Base-by-base conservation (phyloP, 2,888 invertebrate species). In the Habrosyne pyritoides region DNA sequence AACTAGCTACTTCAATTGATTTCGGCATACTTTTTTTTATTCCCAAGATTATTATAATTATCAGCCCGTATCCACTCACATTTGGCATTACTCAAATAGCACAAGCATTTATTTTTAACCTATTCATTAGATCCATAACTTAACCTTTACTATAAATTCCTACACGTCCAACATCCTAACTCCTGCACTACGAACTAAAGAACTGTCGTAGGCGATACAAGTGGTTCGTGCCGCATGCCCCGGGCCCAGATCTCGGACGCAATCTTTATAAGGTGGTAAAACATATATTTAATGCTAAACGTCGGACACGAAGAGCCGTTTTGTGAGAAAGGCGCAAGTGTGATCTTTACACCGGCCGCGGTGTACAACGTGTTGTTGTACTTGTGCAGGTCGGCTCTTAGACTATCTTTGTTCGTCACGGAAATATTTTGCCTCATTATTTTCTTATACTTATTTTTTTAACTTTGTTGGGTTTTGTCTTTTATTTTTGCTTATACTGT, bases 201-300 rank as follows among this genome's bases (percentile, higher is more conserved):
- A 76, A 84, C 81, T 87, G 88, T 88, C 89, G 86, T 87, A 86
- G 73, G 71, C 75, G 76, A 77, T 82, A 73, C 83, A 76, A 83
- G 83, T 79, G 83, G 73, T 83, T 89, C 91, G 90, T 91, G 91
- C 89, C 58, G 81, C 83, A 77, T 80, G 89, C 89, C 83, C 76
- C 75, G 63, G 85, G 86, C 86, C 67, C 78, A 74, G 71, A 89
- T 89, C 89, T 77, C 78, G 71, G 75, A 79, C 89, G 81, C 87
- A 83, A 89, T 91, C 91, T 91, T 89, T 91, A 91, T 89, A 91
- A 92, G 89, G 91, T 91, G 91, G 90, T 92, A 91, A 91, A 91
- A 91, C 91, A 91, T 91, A 91, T 91, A 91, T 91, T 91, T 90
- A 91, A 91, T 88, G 87, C 84, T 91, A 90, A 90, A 86, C 80